Evolutionary conservation across 2,797 vertebrate genomes (phyloP), one percentile per base, ranked within the genome.

Genomic region (Ctenopoma multispine): DNA sequence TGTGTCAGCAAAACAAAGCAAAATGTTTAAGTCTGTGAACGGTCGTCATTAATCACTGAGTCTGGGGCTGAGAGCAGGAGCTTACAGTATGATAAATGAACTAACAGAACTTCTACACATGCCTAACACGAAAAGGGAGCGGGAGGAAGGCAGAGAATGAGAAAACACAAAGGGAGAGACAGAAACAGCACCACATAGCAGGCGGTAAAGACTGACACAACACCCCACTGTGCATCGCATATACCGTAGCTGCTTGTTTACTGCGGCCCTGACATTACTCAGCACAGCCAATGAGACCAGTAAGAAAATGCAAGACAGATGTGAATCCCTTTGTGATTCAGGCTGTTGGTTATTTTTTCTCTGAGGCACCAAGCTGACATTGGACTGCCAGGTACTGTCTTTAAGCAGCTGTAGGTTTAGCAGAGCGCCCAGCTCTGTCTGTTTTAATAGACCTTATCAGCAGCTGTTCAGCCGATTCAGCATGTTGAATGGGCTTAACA

Each of bases 21-120:
- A 87, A 90, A 91, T 92, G 90, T 92, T 93, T 93, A 92, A 92
- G 86, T 76, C 85, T 77, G 85, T 89, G 92, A 93, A 90, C 59
- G 79, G 75, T 83, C 63, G 60, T 87, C 90, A 93, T 93, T 92
- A 92, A 93, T 93, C 92, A 93, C 70, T 0, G 82, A 71, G 86
- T 85, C 83, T 72, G 69, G 66, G 58, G 66, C 87, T 81, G 82
- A 87, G 84, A 87, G 87, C 79, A 9, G 73, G 73, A 83, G 82
- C 43, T 83, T 73, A 75, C 82, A n/a, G 83, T 68, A 84, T 92
- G 89, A 93, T 93, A 87, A 92, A 93, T 92, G 89, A 78, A 91
- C 85, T 75, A 80, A 76, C 80, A 50, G 71, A 44, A 43, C 70
- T 40, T 69, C 74, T 84, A 79, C 89, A 83, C 80, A 69, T 63